Evolutionary conservation across 1,140 invertebrate species (phyloP).

Genomic region (Heterodera schachtii): DNA sequence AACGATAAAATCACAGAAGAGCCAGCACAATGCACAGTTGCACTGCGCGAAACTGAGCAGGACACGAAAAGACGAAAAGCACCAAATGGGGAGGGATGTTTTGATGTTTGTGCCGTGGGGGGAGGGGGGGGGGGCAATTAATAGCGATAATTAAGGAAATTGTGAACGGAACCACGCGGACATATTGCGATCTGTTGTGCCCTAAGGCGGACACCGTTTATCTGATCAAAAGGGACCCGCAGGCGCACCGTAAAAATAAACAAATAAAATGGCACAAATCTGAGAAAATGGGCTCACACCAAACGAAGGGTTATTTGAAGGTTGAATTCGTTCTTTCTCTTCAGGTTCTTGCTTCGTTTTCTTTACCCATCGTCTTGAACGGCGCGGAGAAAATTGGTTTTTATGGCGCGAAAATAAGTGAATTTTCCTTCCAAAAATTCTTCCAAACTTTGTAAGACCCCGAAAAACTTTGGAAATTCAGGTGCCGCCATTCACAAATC

Average conservation of each 20-base stretch:
- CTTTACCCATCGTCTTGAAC: slow-evolving; percentile 57
- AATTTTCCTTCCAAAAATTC: background rate
- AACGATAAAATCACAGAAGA: slow-evolving; percentile 47
- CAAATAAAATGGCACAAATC: no score
- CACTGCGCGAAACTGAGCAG: slow-evolving; percentile 50
- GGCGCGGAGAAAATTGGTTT: slow-evolving; percentile 56
- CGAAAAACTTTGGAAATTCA: slow-evolving; percentile 19
- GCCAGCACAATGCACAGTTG: slow-evolving; percentile 49
- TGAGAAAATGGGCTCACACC: no score
- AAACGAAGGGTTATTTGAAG: no score
- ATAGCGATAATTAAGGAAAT: slow-evolving; percentile 34
- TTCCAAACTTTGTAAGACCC: background rate
- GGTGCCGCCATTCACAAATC: slow-evolving; percentile 56
- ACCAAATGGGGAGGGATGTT: slow-evolving; percentile 40
- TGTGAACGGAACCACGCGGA: slow-evolving; percentile 51
- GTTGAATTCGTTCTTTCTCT: no score
- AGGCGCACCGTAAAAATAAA: slow-evolving; percentile 46
- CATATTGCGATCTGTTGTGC: slow-evolving; percentile 60
- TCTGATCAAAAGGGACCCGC: slow-evolving; percentile 58
- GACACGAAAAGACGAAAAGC: slow-evolving; percentile 46
- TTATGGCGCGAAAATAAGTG: slow-evolving; percentile 58
- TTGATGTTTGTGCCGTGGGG: slow-evolving; percentile 46
- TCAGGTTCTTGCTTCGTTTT: slow-evolving; percentile 54
- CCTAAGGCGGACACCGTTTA: slow-evolving; percentile 60
- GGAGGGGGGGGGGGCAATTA: no score